Evolutionary conservation across 2,797 vertebrate genomes (phyloP).

Genomic region (Manis javanica): DNA sequence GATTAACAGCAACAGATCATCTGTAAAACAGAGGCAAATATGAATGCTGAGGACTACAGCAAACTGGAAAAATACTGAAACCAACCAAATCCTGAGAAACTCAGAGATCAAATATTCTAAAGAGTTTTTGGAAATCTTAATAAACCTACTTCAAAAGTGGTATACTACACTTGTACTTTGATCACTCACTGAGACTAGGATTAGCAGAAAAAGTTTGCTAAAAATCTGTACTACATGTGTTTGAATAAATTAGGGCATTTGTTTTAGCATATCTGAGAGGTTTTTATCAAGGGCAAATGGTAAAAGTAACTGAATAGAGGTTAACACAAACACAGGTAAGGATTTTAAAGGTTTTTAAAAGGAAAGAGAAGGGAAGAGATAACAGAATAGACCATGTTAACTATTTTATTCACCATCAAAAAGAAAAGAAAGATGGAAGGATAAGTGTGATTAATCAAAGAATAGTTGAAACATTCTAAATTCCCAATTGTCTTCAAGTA

Average conservation of each 20-base stretch:
- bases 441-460: not conserved
- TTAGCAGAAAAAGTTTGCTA: not conserved
- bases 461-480: not conserved
- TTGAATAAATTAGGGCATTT: not conserved
- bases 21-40: not conserved
- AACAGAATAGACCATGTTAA: not conserved
- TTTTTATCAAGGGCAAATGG: not conserved
- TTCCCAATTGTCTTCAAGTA: not conserved
- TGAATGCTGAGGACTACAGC: not conserved
- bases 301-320: constrained; percentile 8
- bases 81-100: not conserved
- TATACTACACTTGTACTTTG: not conserved
- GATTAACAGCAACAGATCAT: not conserved
- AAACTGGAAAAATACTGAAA: not conserved
- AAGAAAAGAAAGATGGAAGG: constrained; percentile 37
- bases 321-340: not conserved
- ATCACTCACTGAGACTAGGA: not conserved
- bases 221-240: not conserved
- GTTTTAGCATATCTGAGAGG: not conserved
- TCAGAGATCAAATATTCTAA: not conserved
- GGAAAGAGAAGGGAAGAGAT: not conserved
- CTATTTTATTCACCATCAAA: not conserved
- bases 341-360: constrained; percentile 19
- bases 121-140: not conserved
- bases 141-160: not conserved